Evolutionary conservation across 1,140 invertebrate species (phyloP).

Genomic region (Mercenaria mercenaria): DNA sequence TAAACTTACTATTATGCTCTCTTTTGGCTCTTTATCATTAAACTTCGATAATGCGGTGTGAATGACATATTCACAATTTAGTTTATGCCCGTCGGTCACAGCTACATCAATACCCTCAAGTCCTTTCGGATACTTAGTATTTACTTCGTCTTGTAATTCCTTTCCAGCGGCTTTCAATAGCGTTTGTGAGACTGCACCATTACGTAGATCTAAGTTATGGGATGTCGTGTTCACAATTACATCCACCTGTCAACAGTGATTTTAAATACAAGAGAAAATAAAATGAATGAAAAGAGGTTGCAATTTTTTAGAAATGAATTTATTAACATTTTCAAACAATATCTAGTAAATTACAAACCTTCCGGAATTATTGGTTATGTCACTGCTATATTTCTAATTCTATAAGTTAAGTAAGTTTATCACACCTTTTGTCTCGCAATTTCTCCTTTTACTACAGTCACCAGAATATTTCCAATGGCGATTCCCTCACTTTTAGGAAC

Average conservation of each 20-base stretch:
- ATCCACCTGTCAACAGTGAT: slow-evolving; percentile 66
- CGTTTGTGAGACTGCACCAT: slow-evolving; percentile 66
- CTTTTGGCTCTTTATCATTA: not conserved
- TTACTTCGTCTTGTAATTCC: slow-evolving; percentile 62
- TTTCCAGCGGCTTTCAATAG: slow-evolving; percentile 62
- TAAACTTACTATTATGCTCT: not conserved
- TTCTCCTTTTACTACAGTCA: not conserved
- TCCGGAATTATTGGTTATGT: no score
- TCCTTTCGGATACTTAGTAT: slow-evolving; percentile 49
- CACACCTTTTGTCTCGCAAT: not conserved
- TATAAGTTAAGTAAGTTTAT: no score
- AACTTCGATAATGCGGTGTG: slow-evolving; percentile 32
- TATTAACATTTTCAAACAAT: no score
- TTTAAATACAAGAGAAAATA: no score
- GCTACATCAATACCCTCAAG: slow-evolving; percentile 59
- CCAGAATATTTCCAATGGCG: not conserved
- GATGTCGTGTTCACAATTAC: slow-evolving; percentile 74
- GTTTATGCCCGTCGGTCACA: slow-evolving; percentile 66
- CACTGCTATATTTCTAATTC: no score
- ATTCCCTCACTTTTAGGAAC: no score
- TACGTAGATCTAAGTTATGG: slow-evolving; percentile 62
- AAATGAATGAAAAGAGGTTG: no score
- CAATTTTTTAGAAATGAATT: no score
- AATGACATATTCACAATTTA: slow-evolving; percentile 68
- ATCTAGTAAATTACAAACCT: no score